These are phyloP conservation scores for Synergus umbraculus DNA, from an alignment of 2,888 invertebrate genomes.

Conservation along the genomic window DNA sequence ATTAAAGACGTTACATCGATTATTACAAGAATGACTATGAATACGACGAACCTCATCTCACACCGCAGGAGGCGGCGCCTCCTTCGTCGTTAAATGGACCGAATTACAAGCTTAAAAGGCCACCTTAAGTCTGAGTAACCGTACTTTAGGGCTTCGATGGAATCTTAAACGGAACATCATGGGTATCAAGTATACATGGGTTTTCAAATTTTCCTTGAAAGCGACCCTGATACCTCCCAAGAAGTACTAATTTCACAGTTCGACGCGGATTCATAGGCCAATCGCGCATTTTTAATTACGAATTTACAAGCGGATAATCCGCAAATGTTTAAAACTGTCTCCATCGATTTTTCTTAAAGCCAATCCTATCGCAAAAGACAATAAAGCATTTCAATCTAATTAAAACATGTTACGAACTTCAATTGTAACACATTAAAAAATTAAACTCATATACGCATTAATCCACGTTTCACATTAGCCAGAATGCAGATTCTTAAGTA, in stretches of 20 bases:
- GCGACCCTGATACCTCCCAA: neutral
- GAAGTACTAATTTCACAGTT: neutral
- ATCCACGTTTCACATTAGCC: neutral
- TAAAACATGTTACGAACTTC: too few relatives aligned
- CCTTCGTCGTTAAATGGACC: slow-evolving; percentile 63
- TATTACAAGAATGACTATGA: slow-evolving; percentile 74
- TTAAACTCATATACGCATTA: too few relatives aligned
- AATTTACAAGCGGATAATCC: too few relatives aligned
- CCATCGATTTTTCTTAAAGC: too few relatives aligned
- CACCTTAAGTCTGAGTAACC: slow-evolving; percentile 2
- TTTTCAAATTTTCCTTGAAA: neutral
- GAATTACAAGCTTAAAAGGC: slow-evolving; percentile 64
- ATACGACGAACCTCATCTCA: slow-evolving; percentile 69
- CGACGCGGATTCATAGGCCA: too few relatives aligned
- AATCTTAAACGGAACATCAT: neutral
- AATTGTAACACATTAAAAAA: too few relatives aligned
- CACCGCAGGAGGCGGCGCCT: slow-evolving; percentile 68
- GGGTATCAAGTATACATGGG: neutral
- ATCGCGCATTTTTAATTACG: too few relatives aligned
- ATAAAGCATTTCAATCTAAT: too few relatives aligned
- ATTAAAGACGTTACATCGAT: slow-evolving; percentile 65
- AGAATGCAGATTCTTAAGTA: neutral
- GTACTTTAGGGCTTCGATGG: neutral
- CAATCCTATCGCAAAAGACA: too few relatives aligned
- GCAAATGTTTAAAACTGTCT: too few relatives aligned